Conservation (phyloP, 2,888 invertebrate species). For the Sarcophaga carnaria region DNA sequence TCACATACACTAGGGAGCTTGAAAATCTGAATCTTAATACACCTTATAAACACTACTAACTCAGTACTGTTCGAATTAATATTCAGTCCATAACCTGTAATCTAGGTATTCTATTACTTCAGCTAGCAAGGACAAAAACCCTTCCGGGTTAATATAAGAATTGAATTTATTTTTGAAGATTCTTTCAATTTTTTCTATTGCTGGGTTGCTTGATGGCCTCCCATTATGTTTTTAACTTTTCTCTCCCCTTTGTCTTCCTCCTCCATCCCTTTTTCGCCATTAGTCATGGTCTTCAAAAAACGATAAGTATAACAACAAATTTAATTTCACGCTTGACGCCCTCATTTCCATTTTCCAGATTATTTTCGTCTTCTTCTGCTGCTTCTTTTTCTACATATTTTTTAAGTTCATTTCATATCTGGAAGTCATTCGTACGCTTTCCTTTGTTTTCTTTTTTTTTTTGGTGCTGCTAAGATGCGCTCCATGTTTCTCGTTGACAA, state of each 20-base stretch:
- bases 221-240: not conserved
- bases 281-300: conserved; percentile 68
- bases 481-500: conserved; percentile 63
- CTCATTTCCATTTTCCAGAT: conserved; percentile 70
- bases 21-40: too few species aligned
- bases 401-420: conserved; percentile 52
- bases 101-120: too few species aligned
- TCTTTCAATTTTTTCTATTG: not conserved
- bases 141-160: too few species aligned
- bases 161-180: too few species aligned
- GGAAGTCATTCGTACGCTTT: not conserved
- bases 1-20: too few species aligned
- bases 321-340: conserved; percentile 73
- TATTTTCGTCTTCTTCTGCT: conserved; percentile 43
- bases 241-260: not conserved
- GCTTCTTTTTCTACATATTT: not conserved
- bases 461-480: not conserved
- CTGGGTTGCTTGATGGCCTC: not conserved
- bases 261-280: conserved; percentile 4
- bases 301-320: conserved; percentile 70
- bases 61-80: too few species aligned
- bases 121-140: too few species aligned
- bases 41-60: too few species aligned
- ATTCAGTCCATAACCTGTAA: too few species aligned
- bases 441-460: not conserved